Conservation (phyloP, 2,888 invertebrate genomes). For the Ophion slaviceki region DNA sequence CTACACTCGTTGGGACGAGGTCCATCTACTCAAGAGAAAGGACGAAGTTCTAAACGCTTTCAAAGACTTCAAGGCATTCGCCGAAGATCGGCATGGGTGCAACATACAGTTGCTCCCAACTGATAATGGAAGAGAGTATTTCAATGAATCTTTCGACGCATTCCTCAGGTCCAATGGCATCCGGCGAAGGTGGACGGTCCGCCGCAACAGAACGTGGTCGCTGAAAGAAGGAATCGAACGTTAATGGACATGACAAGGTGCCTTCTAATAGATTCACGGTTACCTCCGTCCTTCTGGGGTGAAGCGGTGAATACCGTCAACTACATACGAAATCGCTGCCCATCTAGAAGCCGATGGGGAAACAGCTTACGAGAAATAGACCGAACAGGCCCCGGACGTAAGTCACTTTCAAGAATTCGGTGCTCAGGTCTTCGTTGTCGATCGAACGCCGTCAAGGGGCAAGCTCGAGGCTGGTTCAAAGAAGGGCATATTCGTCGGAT, state of each 20-base stretch:
- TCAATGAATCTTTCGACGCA: conserved; percentile 66
- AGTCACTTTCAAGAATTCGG: not conserved
- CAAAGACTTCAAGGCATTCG: conserved; percentile 61
- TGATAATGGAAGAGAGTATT: conserved; percentile 69
- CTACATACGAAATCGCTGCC: conserved; percentile 55
- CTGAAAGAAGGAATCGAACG: conserved; percentile 74
- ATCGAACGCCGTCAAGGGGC: conserved; percentile 51
- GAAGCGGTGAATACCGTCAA: conserved; percentile 49
- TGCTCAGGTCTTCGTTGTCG: conserved; percentile 56
- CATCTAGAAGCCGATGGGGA: conserved; percentile 24
- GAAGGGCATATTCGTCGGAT: conserved; percentile 56
- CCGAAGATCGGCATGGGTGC: conserved; percentile 62
- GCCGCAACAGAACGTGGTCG: conserved; percentile 74
- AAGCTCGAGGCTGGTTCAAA: conserved; percentile 33
- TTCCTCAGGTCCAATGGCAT: conserved; percentile 69
- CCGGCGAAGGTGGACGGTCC: conserved; percentile 66
- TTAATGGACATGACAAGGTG: conserved; percentile 69
- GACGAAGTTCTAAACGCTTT: conserved; percentile 64
- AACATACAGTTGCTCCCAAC: conserved; percentile 66
- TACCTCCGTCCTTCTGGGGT: conserved; percentile 33
- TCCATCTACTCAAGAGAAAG: conserved; percentile 67
- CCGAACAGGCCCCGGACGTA: not conserved
- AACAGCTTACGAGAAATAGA: conserved; percentile 57
- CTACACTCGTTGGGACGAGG: conserved; percentile 63
- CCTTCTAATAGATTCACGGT: not conserved